Percentiles rank a stretch among this genome's conserved stretches.
Conservation (phyloP, 2,888 invertebrate species). For the Hypomecis punctinalis region DNA sequence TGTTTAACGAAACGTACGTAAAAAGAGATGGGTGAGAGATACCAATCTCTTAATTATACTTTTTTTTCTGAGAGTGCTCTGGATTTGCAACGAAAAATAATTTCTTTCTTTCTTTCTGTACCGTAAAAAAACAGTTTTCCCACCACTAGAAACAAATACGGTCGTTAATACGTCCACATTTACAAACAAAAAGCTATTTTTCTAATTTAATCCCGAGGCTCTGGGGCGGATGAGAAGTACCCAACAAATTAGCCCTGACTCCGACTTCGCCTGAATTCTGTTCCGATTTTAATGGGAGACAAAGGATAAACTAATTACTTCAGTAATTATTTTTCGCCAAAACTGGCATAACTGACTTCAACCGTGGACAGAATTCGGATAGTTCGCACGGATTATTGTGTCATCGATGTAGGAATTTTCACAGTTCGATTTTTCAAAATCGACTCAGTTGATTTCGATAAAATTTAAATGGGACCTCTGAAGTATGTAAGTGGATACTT, state of each 20-base stretch:
- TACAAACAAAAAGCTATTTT: slow-evolving; percentile 42
- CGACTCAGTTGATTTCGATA: background rate
- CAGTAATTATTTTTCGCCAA: too few relatives aligned
- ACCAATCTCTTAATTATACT: too few relatives aligned
- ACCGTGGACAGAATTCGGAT: background rate
- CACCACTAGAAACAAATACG: slow-evolving; percentile 34
- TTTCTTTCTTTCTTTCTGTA: too few relatives aligned
- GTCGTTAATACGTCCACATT: slow-evolving; percentile 36
- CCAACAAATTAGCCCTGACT: slow-evolving; percentile 42
- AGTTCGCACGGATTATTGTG: too few relatives aligned
- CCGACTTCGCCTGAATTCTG: slow-evolving; percentile 22
- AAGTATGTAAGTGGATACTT: too few relatives aligned
- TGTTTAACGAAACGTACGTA: too few relatives aligned
- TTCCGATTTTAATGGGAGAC: slow-evolving; percentile 11
- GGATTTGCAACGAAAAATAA: too few relatives aligned
- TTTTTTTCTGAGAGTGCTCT: too few relatives aligned
- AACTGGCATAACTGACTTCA: too few relatives aligned
- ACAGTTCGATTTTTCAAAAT: too few relatives aligned
- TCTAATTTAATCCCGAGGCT: slow-evolving; percentile 44
- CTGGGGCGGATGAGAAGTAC: slow-evolving; percentile 30
- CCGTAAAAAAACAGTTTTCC: background rate
- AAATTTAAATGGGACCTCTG: background rate
- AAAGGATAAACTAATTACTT: slow-evolving; percentile 14
- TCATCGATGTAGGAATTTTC: too few relatives aligned
- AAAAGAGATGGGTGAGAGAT: too few relatives aligned